Conservation (phyloP, 2,113 vertebrate genomes). For the Cyprinodon brontotheroides region DNA sequence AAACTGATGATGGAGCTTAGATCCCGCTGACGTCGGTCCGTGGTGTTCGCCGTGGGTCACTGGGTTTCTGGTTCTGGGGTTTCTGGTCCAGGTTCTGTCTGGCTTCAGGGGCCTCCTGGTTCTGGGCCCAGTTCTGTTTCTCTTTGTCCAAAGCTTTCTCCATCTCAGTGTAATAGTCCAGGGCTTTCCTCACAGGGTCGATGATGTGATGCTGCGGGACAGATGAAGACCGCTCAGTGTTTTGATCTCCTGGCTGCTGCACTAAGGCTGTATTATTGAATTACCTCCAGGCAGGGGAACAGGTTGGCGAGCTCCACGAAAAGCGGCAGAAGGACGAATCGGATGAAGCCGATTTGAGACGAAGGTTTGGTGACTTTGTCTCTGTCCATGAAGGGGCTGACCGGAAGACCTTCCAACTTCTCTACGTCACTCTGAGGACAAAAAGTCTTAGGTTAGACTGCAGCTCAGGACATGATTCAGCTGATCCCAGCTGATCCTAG, state of each 20-base stretch:
- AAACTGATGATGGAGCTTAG: background rate
- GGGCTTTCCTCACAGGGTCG: conserved; percentile 78
- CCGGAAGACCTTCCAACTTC: conserved; percentile 83
- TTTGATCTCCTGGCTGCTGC: no score
- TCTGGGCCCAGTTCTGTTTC: conserved; percentile 68
- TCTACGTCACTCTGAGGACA: conserved; percentile 78
- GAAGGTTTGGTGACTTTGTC: conserved; percentile 83
- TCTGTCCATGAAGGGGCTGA: conserved; percentile 84
- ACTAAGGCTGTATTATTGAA: background rate
- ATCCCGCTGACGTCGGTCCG: background rate
- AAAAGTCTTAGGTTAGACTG: background rate
- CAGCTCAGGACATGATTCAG: background rate
- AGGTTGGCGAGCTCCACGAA: conserved; percentile 82
- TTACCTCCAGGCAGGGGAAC: conserved; percentile 82
- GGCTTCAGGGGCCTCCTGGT: conserved; percentile 36
- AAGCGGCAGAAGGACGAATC: conserved; percentile 81
- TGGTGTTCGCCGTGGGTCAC: background rate
- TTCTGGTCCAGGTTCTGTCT: conserved; percentile 19
- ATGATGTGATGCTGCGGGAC: conserved; percentile 79
- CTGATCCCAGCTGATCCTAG: no score
- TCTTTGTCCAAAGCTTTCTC: conserved; percentile 80
- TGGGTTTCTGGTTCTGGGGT: conserved; percentile 4
- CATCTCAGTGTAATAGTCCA: conserved; percentile 84
- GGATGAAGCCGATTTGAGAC: conserved; percentile 83
- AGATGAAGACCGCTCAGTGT: background rate